Base-by-base conservation (phyloP, 2,888 invertebrate species). In the Ryuthela nishihirai region DNA sequence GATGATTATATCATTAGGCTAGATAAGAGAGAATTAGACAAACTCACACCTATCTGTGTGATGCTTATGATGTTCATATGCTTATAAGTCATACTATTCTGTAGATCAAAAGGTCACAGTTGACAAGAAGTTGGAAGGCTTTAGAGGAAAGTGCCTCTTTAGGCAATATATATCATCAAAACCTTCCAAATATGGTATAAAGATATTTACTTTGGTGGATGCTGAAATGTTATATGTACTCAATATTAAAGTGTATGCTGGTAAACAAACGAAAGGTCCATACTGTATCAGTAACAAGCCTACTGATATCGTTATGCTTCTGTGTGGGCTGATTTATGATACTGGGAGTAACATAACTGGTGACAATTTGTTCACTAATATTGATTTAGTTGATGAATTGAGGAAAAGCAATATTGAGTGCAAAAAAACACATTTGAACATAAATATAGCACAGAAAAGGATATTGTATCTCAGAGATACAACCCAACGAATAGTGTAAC, bases 201-300 rank as follows among this genome's bases (percentile, higher is more conserved):
- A 52, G 36, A 15, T 23, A 25, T 55, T 25, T 41, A 35, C 42
- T 3, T 17, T 41, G 10, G 42, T 42, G 2, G 55, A 55, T 55
- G 24, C 55, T 9, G 15, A 29, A 15, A 39, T 29, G 25, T 43
- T 52, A 38, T 56, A 56, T 15, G 44, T 52, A 2, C 10, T 5
- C 2, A 50, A 56, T 7, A 36, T 56, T 17, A 52, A 56, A 35
- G 39, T 56, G 7, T 43, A 56, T 39, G 23, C 43, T 20, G 50
- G 50, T 3, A 42, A 52, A 3, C 52, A 52, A 25, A 43, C 56
- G 17, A 38, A 43, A 26, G 56, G 56, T 18, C 38, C 42, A 21
- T 56, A 17, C 29, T 35, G 15, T n/a, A 20, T 18, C n/a, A 41
- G 35, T 29, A 53, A 56, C 23, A 52, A 32, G n/a, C 20, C 48